Base-by-base conservation (phyloP, 2,888 invertebrate species). In the Pheosia gnoma region DNA sequence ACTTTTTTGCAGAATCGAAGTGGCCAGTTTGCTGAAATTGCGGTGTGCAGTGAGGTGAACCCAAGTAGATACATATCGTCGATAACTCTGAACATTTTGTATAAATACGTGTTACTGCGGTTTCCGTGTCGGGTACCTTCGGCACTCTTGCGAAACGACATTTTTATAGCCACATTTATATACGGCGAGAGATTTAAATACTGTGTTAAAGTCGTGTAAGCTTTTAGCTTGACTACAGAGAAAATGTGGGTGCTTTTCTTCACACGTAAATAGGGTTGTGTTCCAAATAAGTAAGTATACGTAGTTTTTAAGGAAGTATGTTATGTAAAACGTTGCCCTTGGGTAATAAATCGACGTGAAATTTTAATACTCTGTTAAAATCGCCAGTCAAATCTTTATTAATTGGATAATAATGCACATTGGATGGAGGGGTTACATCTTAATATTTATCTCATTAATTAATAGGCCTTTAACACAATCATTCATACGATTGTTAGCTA, bases 31-130 rank as follows among this genome's bases (percentile, higher is more conserved):
- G 37, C 9, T 51, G 4, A 25, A 54, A 54, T n/a, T 41, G 7
- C 8, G 13, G 4, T 6, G 56, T 41, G 53, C 56, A 41, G 56
- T 41, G 56, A 9, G 41, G 51, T 57, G 49, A 13, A 41, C 49
- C 37, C 51, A 39, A 41, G 57, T 38, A 25, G 60, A 63, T 63
- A 59, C 62, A 59, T 53, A 57, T 52, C 57, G 45, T 9, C 59
- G 59, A 63, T 63, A 63, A 63, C 41, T 56, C 13, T 2, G 9
- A 41, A 3, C 56, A 56, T 56, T 56, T 56, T 56, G 56, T 56
- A 56, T 54, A 10, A 51, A 51, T 51, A 25, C 51, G 51, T 51
- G 25, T 51, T 51, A 51, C 51, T 51, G 51, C 51, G 51, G 51
- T 53, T 53, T 53, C 37, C 53, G 53, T 53, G 53, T 36, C 53